Percentiles rank a stretch among this genome's conserved stretches.
Conservation (phyloP, 2,888 invertebrate species). For the Linnaemya vulpina region DNA sequence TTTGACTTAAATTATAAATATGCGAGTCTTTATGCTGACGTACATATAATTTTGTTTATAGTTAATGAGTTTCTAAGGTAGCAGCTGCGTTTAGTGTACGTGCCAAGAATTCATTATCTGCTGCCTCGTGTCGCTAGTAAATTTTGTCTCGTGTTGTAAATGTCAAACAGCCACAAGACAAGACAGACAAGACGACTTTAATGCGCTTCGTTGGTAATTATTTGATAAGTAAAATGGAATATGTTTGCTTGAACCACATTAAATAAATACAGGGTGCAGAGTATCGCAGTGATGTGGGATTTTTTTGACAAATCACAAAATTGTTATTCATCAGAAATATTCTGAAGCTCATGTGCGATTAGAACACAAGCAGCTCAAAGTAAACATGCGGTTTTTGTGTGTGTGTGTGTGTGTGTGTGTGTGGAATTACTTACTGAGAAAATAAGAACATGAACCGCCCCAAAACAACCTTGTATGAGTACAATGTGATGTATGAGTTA, state of each 20-base stretch:
- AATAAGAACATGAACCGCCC: no score
- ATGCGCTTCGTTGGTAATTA: neutral
- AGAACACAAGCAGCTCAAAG: no score
- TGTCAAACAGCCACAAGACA: neutral
- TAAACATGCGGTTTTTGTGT: no score
- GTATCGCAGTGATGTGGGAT: no score
- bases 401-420: no score
- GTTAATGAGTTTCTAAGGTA: neutral
- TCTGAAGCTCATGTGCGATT: no score
- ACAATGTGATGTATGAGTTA: no score
- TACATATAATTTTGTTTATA: neutral
- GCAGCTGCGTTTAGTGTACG: neutral
- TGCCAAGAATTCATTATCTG: neutral
- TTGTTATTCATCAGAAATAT: no score
- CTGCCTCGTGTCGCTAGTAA: neutral
- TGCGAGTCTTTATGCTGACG: neutral
- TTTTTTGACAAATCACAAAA: no score
- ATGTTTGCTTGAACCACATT: neutral
- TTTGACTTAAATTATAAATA: neutral
- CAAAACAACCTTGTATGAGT: no score
- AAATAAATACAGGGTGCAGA: neutral
- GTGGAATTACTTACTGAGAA: no score
- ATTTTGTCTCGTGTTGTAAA: neutral
- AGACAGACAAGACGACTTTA: neutral
- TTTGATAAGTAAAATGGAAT: neutral